A percentile compares a stretch with the other conserved stretches of the same genome.
phyloP scores from a whole-genome alignment of 2,113 vertebrate species.

The Pundamilia nyererei region DNA sequence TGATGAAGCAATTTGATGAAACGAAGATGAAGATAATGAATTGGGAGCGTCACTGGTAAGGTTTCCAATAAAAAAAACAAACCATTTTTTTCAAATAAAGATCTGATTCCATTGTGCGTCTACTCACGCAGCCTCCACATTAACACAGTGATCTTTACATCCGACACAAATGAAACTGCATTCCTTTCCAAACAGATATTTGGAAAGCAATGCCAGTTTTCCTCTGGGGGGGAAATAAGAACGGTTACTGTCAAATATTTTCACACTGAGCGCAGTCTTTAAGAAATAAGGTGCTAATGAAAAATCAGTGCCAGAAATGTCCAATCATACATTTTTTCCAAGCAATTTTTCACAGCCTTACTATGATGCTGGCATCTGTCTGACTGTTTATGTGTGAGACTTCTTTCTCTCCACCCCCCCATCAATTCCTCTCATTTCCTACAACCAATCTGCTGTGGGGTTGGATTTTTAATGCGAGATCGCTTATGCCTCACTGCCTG shows the following conservation, averaged over 20 bases:
- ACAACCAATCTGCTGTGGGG: background rate
- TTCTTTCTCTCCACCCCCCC: background rate
- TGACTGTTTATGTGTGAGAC: background rate
- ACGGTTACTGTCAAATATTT: background rate
- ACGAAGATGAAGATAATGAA: background rate
- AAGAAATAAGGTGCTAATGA: conserved; percentile 1
- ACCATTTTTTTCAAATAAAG: background rate
- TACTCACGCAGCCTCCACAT: background rate
- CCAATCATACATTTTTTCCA: background rate
- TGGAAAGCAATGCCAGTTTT: background rate
- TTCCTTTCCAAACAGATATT: background rate
- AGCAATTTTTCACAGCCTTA: background rate
- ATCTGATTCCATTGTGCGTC: background rate
- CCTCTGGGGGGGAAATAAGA: background rate
- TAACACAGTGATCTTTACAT: background rate
- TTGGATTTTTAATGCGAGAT: background rate
- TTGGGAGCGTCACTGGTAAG: background rate
- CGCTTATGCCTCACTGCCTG: background rate
- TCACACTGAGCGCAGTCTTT: background rate
- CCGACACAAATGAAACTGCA: background rate
- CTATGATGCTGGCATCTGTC: background rate
- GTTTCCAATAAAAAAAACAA: background rate
- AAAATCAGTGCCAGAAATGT: background rate
- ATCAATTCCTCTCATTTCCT: background rate
- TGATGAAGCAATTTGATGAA: conserved; percentile 9